Evolutionary conservation across 2,888 invertebrate species (phyloP), one percentile per base, ranked within the genome.

Genomic region (Amiota mariae): DNA sequence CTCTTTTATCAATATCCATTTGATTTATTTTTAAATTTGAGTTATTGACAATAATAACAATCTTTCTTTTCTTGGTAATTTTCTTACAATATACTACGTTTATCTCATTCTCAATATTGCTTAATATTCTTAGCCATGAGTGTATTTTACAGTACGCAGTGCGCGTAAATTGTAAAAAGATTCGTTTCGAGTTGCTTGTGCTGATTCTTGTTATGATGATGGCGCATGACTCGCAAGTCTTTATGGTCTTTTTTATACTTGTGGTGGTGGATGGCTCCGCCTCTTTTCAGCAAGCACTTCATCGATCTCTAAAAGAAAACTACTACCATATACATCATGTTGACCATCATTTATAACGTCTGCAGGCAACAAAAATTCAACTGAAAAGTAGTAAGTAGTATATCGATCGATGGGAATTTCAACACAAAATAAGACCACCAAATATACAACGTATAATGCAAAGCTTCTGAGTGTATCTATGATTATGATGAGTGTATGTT

Each of bases 261-360:
- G 36, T 36, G 36, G 36, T 36, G 36, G 36, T 36, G 36, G 36
- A 36, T 36, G 36, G 79, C 78, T 79, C 84, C 85, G 83, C 86
- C 87, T 78, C 82, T 82, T 84, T 82, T 82, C 79, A 81, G 64
- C 79, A 75, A 74, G 75, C 76, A 79, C 79, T 82, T 83, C 81
- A 82, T 82, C 80, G 85, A 82, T 83, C 84, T 82, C 84, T 73
- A 54, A 73, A 76, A 73, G 72, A 76, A 36, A 36, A 36, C 36
- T 36, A 36, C 36, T 36, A 36, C 6, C 4, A 36, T 36, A 36
- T 36, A 73, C 75, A 75, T 74, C 20, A 20, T 54, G 36, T 20
- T 68, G 51, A 54, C 67, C 67, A 36, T 36, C 36, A 68, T 68
- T 51, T 68, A 68, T 51, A n/a, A 68, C 54, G 24, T 51, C 51